A percentile compares a stretch with the other conserved stretches of the same genome.
Evolutionary conservation across 92 coral and sea anemone genomes (phyloP).

Genomic region (Palythoa caribaeorum): DNA sequence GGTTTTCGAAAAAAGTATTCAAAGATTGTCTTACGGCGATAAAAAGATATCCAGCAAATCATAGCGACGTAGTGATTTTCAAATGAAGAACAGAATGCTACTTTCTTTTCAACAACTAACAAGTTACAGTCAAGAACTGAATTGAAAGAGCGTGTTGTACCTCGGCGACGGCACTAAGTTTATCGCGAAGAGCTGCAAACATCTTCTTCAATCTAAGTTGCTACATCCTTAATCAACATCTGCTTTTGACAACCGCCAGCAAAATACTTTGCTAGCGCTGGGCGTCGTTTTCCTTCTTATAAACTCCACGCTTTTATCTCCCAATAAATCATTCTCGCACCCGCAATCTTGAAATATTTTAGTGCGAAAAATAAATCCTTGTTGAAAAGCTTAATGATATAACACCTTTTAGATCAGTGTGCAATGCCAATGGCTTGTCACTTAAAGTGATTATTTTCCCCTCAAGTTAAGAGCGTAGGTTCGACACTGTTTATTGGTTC

Average conservation of each 20-base stretch:
- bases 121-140: not conserved
- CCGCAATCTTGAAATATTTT: not conserved
- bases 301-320: not conserved
- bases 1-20: too few species aligned
- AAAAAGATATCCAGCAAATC: not conserved
- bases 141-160: not conserved
- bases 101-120: not conserved
- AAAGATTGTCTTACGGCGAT: too few species aligned
- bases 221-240: not conserved
- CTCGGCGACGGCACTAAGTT: conserved; percentile 36
- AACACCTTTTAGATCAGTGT: not conserved
- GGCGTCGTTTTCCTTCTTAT: not conserved
- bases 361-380: not conserved
- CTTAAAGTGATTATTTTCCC: not conserved
- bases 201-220: not conserved
- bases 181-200: conserved; percentile 41
- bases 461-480: conserved; percentile 1
- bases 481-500: conserved; percentile 8
- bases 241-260: not conserved
- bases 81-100: not conserved
- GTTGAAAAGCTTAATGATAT: not conserved
- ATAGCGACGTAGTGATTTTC: not conserved
- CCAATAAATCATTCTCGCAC: not conserved
- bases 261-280: not conserved
- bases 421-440: not conserved